Percentiles rank a stretch among this genome's conserved stretches.
phyloP scores from a whole-genome alignment of 2,113 vertebrate species.

The Helogale parvula region DNA sequence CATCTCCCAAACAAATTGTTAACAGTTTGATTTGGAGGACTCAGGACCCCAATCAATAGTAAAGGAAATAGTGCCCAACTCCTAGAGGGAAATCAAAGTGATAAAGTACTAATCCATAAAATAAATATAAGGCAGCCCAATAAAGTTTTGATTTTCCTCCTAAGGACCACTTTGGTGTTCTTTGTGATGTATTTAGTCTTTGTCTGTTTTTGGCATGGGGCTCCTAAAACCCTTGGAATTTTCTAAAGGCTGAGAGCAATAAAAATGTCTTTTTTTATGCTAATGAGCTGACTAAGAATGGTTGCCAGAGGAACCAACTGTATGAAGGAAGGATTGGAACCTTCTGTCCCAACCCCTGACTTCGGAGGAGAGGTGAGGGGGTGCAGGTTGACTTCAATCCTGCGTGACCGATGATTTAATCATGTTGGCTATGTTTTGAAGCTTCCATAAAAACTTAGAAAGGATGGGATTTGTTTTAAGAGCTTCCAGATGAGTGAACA shows the following conservation, averaged over 20 bases:
- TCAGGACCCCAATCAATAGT: background rate
- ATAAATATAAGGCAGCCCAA: background rate
- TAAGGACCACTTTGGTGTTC: background rate
- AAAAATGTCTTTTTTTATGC: background rate
- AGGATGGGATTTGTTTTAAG: background rate
- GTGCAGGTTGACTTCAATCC: background rate
- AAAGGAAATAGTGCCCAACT: background rate
- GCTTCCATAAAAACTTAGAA: background rate
- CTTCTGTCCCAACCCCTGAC: background rate
- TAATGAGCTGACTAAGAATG: background rate
- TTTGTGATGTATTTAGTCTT: background rate
- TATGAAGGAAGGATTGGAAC: background rate
- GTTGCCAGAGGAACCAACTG: background rate
- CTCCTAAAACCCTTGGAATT: background rate
- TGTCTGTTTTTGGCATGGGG: background rate
- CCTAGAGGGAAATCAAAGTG: background rate
- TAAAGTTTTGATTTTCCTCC: background rate
- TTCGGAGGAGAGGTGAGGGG: too few relatives aligned
- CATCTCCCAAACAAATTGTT: background rate
- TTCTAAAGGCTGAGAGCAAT: background rate
- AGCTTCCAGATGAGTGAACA: background rate
- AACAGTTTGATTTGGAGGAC: background rate
- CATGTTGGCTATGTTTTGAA: background rate
- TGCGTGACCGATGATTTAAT: background rate
- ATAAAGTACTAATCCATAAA: background rate